A percentile compares a stretch with the other conserved stretches of the same genome.
These are phyloP conservation scores for Emydoidea blandingii DNA, from an alignment of 2,797 vertebrate genomes.

Conservation along the genomic window DNA sequence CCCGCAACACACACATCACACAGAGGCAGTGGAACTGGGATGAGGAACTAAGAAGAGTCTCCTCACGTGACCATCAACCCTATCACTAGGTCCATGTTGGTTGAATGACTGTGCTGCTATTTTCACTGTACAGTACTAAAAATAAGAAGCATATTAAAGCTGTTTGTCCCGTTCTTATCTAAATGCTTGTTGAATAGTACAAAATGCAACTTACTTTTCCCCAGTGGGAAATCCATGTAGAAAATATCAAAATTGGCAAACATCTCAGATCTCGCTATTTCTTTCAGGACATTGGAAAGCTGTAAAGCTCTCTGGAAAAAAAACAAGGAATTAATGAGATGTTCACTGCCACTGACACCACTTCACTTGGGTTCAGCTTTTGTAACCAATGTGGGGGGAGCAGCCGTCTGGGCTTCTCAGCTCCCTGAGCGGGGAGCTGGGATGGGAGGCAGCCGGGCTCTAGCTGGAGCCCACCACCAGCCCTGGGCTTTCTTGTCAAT, in stretches of 20 bases:
- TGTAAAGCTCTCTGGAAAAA: conserved; percentile 80
- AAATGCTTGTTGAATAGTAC: not conserved
- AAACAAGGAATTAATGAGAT: not conserved
- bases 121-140: not conserved
- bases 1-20: not conserved
- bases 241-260: conserved; percentile 78
- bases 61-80: not conserved
- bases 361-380: not conserved
- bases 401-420: no score
- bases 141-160: not conserved
- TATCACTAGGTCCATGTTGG: not conserved
- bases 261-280: conserved; percentile 74
- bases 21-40: not conserved
- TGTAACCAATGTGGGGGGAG: accelerated
- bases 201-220: conserved; percentile 78
- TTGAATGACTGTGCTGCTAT: not conserved
- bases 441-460: no score
- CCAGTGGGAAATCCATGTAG: conserved; percentile 81
- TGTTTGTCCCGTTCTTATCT: not conserved
- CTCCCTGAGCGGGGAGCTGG: no score
- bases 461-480: no score
- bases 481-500: no score
- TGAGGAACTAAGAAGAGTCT: not conserved
- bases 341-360: not conserved
- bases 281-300: conserved; percentile 79